These are phyloP conservation scores for Eleutherodactylus coqui DNA, from an alignment of 2,797 vertebrate species.

Conservation along the genomic window DNA sequence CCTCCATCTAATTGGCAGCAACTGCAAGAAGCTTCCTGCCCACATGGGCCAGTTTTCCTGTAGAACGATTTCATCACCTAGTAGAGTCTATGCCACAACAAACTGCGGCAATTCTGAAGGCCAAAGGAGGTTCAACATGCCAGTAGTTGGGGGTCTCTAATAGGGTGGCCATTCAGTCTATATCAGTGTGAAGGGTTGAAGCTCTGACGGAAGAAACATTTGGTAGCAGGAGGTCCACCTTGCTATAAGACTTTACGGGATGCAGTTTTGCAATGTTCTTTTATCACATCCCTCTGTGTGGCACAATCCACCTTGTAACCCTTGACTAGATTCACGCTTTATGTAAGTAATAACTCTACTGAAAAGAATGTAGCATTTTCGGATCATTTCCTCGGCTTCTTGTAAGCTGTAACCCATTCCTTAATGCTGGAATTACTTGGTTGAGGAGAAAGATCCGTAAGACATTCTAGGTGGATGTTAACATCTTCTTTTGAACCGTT, in stretches of 20 bases:
- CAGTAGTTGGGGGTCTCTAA: too few species aligned
- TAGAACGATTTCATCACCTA: too few species aligned
- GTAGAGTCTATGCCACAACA: too few species aligned
- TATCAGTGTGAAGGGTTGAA: too few species aligned
- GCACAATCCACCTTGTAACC: not conserved
- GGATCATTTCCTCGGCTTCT: conserved; percentile 2
- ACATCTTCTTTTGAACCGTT: conserved; percentile 34
- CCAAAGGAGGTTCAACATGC: too few species aligned
- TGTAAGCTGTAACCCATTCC: not conserved
- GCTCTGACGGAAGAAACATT: too few species aligned
- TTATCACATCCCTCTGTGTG: not conserved
- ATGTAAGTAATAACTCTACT: not conserved
- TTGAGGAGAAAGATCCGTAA: not conserved
- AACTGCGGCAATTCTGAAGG: too few species aligned
- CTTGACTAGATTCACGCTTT: not conserved
- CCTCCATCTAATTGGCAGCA: too few species aligned
- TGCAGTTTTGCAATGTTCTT: not conserved
- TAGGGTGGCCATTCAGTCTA: too few species aligned
- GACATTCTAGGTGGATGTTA: conserved; percentile 33
- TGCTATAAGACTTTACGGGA: not conserved
- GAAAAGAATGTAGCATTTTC: not conserved
- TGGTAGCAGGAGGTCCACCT: not conserved
- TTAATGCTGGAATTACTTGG: not conserved
- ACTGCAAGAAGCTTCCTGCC: too few species aligned
- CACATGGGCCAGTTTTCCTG: too few species aligned